phyloP scores from a whole-genome alignment of 2,797 vertebrate genomes.

The Discoglossus pictus region DNA sequence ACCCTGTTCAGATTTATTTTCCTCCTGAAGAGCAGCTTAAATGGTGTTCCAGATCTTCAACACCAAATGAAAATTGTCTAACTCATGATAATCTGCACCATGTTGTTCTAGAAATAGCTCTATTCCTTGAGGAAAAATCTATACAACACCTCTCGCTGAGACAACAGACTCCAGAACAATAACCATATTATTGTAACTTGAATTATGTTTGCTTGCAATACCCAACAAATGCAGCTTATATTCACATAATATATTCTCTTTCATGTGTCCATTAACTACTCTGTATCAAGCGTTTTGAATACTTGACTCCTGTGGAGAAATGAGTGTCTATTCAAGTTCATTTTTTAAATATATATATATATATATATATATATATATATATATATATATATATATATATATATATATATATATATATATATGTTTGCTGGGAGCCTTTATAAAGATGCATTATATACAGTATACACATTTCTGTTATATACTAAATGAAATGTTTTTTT shows the following conservation, averaged over 20 bases:
- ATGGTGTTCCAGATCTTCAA: slow-evolving; percentile 9
- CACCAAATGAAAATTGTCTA: slow-evolving; percentile 11
- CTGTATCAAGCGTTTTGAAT: no score
- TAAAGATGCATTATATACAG: no score
- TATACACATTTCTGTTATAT: no score
- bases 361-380: no score
- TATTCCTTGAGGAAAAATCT: slow-evolving; percentile 28
- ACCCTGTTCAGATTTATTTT: slow-evolving; percentile 21
- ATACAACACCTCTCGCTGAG: slow-evolving; percentile 17
- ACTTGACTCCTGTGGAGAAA: slow-evolving; percentile 3
- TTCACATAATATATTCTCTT: no score
- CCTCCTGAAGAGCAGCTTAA: not conserved
- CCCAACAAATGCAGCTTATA: no score
- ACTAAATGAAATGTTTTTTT: no score
- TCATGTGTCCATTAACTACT: no score
- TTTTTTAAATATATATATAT: no score
- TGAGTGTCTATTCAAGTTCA: not conserved
- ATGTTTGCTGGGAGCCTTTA: no score
- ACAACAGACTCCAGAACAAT: not conserved
- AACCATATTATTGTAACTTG: slow-evolving; percentile 11
- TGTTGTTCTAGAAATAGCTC: slow-evolving; percentile 25
- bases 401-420: no score
- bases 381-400: no score
- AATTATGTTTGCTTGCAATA: slow-evolving; percentile 1
- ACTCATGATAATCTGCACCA: slow-evolving; percentile 27